Conservation (phyloP, 37 sponge, comb jelly and placozoan genomes). For the Oscarella lobularis region DNA sequence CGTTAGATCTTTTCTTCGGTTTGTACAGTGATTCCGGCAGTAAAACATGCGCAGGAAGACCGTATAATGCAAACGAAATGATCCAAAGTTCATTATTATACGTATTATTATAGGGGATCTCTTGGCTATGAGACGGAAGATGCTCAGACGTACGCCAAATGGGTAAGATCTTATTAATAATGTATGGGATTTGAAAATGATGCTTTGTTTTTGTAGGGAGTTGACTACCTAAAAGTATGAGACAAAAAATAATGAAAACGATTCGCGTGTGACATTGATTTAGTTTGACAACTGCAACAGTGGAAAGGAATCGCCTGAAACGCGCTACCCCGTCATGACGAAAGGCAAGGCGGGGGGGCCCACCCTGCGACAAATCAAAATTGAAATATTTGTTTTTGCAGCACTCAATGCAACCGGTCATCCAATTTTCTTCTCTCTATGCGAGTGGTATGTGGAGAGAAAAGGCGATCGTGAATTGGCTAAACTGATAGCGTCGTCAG, state of each 20-base stretch:
- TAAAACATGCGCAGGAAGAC: constrained; percentile 32
- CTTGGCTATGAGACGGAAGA: constrained; percentile 48
- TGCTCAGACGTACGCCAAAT: constrained; percentile 55
- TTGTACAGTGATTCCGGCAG: constrained; percentile 76
- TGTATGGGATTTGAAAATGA: background rate
- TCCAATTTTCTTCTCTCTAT: constrained; percentile 69
- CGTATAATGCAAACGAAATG: too few relatives aligned
- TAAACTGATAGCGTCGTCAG: too few relatives aligned
- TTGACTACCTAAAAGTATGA: background rate
- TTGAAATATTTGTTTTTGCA: too few relatives aligned
- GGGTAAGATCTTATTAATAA: constrained; percentile 15
- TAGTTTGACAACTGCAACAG: constrained; percentile 71
- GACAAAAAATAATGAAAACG: background rate
- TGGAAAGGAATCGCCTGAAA: constrained; percentile 17
- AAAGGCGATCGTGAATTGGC: too few relatives aligned
- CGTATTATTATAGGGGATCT: constrained; percentile 38
- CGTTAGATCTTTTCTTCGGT: constrained; percentile 27
- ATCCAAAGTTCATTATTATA: background rate
- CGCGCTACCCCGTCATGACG: constrained; percentile 60
- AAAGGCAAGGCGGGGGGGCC: too few relatives aligned
- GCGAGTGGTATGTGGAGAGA: constrained; percentile 83
- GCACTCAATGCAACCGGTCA: constrained; percentile 59
- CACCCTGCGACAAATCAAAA: too few relatives aligned
- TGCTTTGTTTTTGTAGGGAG: background rate
- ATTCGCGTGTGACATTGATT: background rate